A percentile compares a stretch with the other conserved stretches of the same genome.
Evolutionary conservation across 2,797 vertebrate genomes (phyloP).

Genomic region (Oreonectes daqikongensis): DNA sequence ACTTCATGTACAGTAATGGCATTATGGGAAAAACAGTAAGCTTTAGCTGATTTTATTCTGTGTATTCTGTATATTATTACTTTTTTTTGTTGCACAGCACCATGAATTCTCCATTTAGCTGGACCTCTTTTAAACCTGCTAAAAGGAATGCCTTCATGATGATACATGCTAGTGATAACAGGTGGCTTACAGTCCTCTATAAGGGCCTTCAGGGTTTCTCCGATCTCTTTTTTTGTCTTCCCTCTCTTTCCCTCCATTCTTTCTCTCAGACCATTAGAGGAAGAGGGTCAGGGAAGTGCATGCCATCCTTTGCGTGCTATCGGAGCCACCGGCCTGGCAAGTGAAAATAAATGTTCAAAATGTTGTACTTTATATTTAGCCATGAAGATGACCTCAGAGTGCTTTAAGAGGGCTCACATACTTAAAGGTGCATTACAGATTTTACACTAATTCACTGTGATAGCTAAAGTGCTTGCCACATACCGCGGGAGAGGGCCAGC

Average conservation of each 20-base stretch:
- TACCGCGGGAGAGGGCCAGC: slow-evolving; percentile 79
- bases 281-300: slow-evolving; percentile 50
- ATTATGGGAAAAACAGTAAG: slow-evolving; percentile 8
- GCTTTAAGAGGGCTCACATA: slow-evolving; percentile 85
- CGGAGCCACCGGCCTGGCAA: slow-evolving; percentile 69
- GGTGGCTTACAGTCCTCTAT: slow-evolving; percentile 22
- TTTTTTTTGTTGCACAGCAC: too few species aligned
- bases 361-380: slow-evolving; percentile 79
- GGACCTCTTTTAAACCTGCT: slow-evolving; percentile 13
- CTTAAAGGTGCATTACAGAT: slow-evolving; percentile 90
- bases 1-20: slow-evolving; percentile 21
- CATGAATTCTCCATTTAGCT: neutral
- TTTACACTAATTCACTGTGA: slow-evolving; percentile 91
- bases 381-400: slow-evolving; percentile 75
- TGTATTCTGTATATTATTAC: too few species aligned
- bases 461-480: slow-evolving; percentile 89
- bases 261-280: slow-evolving; percentile 44
- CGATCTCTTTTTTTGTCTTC: slow-evolving; percentile 7
- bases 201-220: slow-evolving; percentile 41
- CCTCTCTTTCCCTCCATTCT: slow-evolving; percentile 25
- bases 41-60: slow-evolving; percentile 22
- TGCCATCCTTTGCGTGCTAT: slow-evolving; percentile 63
- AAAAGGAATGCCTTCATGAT: slow-evolving; percentile 3
- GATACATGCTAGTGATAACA: slow-evolving; percentile 28
- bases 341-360: slow-evolving; percentile 74